phyloP scores from a whole-genome alignment of 2,797 vertebrate species.

The Ambastaia sidthimunki region DNA sequence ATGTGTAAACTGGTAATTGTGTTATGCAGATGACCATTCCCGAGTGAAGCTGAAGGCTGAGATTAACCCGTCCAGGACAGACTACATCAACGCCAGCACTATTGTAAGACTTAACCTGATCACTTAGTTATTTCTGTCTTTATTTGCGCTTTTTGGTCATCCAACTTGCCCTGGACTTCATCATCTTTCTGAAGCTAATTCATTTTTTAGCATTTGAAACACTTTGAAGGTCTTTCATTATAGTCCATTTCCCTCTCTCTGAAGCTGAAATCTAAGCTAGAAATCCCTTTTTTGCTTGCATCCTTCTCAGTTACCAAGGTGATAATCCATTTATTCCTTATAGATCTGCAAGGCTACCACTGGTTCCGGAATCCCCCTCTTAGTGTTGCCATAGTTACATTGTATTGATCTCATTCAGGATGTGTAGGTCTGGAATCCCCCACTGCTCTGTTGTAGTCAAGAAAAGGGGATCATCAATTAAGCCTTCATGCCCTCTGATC shows the following conservation, averaged over 20 bases:
- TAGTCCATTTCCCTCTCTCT: background rate
- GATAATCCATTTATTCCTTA: conserved; percentile 56
- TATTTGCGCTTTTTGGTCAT: conserved; percentile 5
- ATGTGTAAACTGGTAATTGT: conserved; percentile 32
- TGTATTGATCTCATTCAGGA: conserved; percentile 54
- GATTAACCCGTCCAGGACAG: conserved; percentile 87
- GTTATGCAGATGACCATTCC: conserved; percentile 86
- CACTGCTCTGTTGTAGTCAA: conserved; percentile 49
- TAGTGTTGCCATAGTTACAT: conserved; percentile 45
- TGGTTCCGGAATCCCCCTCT: conserved; percentile 55
- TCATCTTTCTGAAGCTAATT: background rate
- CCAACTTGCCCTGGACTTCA: background rate
- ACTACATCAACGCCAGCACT: conserved; percentile 97
- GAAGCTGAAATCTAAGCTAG: conserved; percentile 11
- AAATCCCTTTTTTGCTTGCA: background rate
- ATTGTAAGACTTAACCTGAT: conserved; percentile 81
- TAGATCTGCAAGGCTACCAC: conserved; percentile 39
- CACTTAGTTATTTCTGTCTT: background rate
- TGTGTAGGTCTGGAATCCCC: conserved; percentile 53
- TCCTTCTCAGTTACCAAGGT: conserved; percentile 52
- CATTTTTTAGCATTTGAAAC: background rate
- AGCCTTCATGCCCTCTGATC: conserved; percentile 38
- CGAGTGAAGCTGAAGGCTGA: conserved; percentile 93
- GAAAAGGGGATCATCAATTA: conserved; percentile 48
- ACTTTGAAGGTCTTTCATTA: background rate